Base-by-base conservation (phyloP, 2,888 invertebrate genomes). In the Sympetrum striolatum region DNA sequence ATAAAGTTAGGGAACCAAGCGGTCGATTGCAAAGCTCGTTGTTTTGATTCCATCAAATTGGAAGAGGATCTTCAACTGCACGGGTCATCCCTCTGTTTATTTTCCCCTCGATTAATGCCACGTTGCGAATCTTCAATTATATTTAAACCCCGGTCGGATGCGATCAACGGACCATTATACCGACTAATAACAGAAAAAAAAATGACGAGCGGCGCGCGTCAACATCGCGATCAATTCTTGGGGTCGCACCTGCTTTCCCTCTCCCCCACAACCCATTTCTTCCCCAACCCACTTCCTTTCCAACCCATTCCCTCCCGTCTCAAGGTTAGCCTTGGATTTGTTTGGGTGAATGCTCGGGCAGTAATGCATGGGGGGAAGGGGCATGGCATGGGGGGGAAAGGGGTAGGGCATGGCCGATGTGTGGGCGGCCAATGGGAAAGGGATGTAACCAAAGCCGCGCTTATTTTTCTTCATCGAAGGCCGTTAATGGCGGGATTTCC, bases 281-380 rank as follows among this genome's bases (percentile, higher is more conserved):
- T 25, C n/a, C 8, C 12, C 82, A 53, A 25, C 6, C 2, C 82
- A 12, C 6, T 39, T 12, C 14, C 53, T 14, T 12, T 53, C 82
- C 82, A 60, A 15, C 53, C 58, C 37, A 37, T 39, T 39, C 12
- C 86, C 64, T 35, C 53, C 31, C 37, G 86, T 86, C 86, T 86
- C 86, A 86, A 86, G 86, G 86, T 86, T 86, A 86, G 86, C 86
- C 86, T 86, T 86, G 86, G 86, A 60, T 86, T 86, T 86, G 86
- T 86, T 86, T 86, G 86, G 86, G 86, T 86, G 86, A 86, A 86
- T 86, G 86, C 86, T 86, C 86, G 37, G 60, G 37, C 86, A 86
- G 86, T 60, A 86, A 86, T 86, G 86, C 86, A 86, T 86, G 60
- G 22, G 60, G 82, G 81, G 81, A 35, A 53, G 48, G 53, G 53